These are phyloP conservation scores for Pseudachorutes palmiensis DNA, from an alignment of 1,140 invertebrate genomes.

Conservation along the genomic window DNA sequence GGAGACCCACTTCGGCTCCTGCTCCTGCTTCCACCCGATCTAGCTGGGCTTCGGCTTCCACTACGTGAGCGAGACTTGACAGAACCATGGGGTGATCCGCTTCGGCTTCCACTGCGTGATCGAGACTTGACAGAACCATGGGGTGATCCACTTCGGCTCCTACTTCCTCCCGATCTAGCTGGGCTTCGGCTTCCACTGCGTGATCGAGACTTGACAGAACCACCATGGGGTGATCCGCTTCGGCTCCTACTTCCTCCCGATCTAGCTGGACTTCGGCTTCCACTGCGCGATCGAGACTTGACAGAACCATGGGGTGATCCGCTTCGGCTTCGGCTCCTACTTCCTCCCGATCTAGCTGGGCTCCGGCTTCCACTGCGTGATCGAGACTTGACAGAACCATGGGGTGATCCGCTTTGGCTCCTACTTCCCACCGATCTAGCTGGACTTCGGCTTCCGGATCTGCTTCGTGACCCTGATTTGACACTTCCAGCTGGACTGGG, in stretches of 20 bases:
- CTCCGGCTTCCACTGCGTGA: conserved; percentile 20
- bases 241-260: conserved; percentile 15
- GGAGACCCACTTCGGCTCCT: conserved; percentile 41
- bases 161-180: background rate
- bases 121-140: background rate
- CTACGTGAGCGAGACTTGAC: conserved; percentile 20
- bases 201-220: background rate
- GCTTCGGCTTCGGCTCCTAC: conserved; percentile 8
- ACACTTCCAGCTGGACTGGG: background rate
- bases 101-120: background rate
- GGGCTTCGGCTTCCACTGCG: background rate
- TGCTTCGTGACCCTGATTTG: conserved; percentile 15
- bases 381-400: background rate
- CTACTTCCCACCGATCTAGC: conserved; percentile 38
- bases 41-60: conserved; percentile 37
- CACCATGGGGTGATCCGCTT: conserved; percentile 2
- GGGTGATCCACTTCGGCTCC: too few species aligned
- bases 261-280: conserved; percentile 24
- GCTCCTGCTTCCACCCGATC: conserved; percentile 39
- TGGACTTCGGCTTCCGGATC: background rate
- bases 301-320: conserved; percentile 7
- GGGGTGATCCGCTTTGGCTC: conserved; percentile 40
- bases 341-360: conserved; percentile 17
- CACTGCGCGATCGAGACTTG: background rate
- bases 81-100: background rate